Percentiles rank a stretch among this genome's conserved stretches.
phyloP scores from a whole-genome alignment of 2,113 vertebrate genomes.

The Ictalurus furcatus region DNA sequence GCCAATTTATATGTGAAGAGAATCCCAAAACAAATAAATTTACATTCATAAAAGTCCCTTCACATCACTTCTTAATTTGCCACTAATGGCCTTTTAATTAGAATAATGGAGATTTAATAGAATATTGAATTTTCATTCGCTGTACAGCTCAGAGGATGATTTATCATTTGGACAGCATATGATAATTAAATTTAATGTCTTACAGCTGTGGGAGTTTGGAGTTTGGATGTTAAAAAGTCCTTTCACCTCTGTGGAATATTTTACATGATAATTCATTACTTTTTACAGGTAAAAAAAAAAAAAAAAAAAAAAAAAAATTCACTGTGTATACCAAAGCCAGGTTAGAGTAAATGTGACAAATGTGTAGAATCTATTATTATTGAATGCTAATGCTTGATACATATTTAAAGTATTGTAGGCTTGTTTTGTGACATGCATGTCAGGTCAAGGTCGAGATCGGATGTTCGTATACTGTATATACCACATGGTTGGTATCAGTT shows the following conservation, averaged over 20 bases:
- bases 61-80: neutral
- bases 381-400: neutral
- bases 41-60: neutral
- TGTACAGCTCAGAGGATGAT: neutral
- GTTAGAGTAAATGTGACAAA: neutral
- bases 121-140: constrained; percentile 16
- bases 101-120: constrained; percentile 23
- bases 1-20: neutral
- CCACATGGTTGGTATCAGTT: neutral
- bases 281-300: no score
- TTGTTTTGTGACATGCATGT: neutral
- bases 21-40: neutral
- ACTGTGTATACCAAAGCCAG: neutral
- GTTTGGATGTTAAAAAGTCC: neutral
- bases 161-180: constrained; percentile 6
- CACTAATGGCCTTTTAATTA: constrained; percentile 18
- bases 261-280: constrained; percentile 8
- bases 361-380: neutral
- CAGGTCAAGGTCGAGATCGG: neutral
- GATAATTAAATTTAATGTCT: constrained; percentile 22
- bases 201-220: neutral
- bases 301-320: neutral
- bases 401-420: no score
- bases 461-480: neutral
- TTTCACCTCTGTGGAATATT: constrained; percentile 19